phyloP scores from a whole-genome alignment of 2,888 invertebrate genomes.

The Aplocera efformata region DNA sequence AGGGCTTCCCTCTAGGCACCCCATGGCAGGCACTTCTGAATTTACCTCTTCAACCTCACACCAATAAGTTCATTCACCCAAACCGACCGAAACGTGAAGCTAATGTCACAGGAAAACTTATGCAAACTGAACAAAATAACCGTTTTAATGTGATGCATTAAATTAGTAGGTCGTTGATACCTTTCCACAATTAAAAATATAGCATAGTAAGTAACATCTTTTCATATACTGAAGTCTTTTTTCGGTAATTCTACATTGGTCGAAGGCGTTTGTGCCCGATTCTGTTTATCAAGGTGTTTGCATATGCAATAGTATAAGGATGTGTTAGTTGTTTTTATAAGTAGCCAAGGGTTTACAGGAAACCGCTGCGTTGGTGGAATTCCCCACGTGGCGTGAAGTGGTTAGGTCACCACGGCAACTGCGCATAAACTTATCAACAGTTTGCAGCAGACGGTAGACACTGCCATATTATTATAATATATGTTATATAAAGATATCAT shows the following conservation, averaged over 20 bases:
- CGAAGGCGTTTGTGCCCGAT: too few species aligned
- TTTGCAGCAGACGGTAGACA: conserved; percentile 1
- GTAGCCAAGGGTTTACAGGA: conserved; percentile 9
- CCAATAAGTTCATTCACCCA: background rate
- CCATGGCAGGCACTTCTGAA: conserved; percentile 15
- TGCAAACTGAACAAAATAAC: too few species aligned
- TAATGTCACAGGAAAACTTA: too few species aligned
- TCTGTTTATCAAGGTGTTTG: background rate
- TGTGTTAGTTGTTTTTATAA: background rate
- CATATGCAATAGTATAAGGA: background rate
- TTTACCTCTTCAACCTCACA: conserved; percentile 3
- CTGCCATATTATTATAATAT: too few species aligned
- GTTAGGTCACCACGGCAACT: conserved; percentile 29
- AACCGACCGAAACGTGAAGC: too few species aligned
- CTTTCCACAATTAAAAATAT: too few species aligned
- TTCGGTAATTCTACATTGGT: too few species aligned
- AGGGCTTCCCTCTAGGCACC: conserved; percentile 61
- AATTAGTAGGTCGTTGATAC: too few species aligned
- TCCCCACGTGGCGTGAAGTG: conserved; percentile 23
- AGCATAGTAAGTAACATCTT: too few species aligned
- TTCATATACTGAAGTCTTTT: too few species aligned
- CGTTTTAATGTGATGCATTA: too few species aligned
- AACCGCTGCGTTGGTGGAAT: conserved; percentile 19
- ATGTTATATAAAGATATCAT: too few species aligned
- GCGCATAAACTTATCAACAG: conserved; percentile 25